Evolutionary conservation across 2,797 vertebrate species (phyloP).

Genomic region (Acanthiza pusilla): DNA sequence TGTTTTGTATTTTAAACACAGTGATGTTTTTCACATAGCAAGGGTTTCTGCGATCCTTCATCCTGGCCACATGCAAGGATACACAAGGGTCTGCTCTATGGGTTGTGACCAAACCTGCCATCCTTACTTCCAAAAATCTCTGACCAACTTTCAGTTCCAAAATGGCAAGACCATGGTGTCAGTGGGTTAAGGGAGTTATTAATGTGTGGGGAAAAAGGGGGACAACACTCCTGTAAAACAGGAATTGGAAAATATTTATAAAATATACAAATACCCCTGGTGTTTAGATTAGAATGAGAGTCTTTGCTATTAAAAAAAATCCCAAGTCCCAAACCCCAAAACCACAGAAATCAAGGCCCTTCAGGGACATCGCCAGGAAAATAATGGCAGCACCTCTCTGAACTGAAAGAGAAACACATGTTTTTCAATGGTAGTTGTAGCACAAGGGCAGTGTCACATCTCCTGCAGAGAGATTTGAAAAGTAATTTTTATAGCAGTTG

Average conservation of each 20-base stretch:
- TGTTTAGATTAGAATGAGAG: not conserved
- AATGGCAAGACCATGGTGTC: not conserved
- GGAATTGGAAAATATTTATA: not conserved
- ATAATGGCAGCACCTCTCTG: not conserved
- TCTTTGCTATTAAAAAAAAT: not conserved
- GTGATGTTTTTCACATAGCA: not conserved
- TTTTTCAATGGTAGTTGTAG: not conserved
- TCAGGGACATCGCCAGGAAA: not conserved
- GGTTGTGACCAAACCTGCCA: not conserved
- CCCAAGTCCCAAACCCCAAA: not conserved
- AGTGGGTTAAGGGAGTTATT: not conserved
- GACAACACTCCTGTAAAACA: not conserved
- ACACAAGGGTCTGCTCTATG: not conserved
- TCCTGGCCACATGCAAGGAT: not conserved
- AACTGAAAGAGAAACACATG: not conserved
- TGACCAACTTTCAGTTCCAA: not conserved
- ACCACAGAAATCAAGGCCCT: not conserved
- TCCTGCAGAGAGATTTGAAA: conserved; percentile 32
- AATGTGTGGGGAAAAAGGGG: not conserved
- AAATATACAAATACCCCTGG: not conserved
- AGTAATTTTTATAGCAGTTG: conserved; percentile 29
- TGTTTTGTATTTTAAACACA: not conserved
- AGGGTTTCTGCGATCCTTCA: not conserved
- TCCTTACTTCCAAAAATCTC: not conserved
- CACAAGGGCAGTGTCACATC: not conserved